phyloP scores from a whole-genome alignment of 2,113 vertebrate species.

The Ranitomeya variabilis region DNA sequence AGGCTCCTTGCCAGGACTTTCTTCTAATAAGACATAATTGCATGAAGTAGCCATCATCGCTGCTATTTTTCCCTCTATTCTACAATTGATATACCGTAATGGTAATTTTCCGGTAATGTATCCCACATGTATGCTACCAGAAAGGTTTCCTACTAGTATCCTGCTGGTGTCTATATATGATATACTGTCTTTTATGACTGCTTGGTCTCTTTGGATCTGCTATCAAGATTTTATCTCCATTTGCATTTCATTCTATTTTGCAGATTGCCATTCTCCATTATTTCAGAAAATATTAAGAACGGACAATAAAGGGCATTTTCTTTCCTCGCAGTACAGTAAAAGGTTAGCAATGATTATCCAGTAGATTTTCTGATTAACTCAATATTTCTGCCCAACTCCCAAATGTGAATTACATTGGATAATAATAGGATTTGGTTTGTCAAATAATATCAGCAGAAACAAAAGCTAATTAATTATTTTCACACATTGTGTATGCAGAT shows the following conservation, averaged over 20 bases:
- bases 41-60: not conserved
- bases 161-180: not conserved
- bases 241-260: conserved; percentile 54
- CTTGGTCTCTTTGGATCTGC: not conserved
- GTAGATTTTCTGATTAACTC: not conserved
- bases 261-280: conserved; percentile 75
- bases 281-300: conserved; percentile 67
- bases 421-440: conserved; percentile 10
- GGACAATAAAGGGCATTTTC: conserved; percentile 68
- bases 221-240: conserved; percentile 7
- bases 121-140: not conserved
- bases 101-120: conserved; percentile 16
- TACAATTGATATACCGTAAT: not conserved
- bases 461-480: conserved; percentile 11
- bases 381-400: not conserved
- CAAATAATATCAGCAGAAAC: conserved; percentile 8
- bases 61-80: conserved; percentile 13
- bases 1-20: conserved; percentile 42
- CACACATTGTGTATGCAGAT: not conserved
- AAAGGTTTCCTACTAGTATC: not conserved
- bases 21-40: not conserved
- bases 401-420: not conserved
- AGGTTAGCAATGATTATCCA: not conserved
- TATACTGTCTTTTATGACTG: not conserved
- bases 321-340: conserved; percentile 60